These are phyloP conservation scores for Ornithoptera priamus DNA, from an alignment of 2,888 invertebrate species.

Conservation along the genomic window DNA sequence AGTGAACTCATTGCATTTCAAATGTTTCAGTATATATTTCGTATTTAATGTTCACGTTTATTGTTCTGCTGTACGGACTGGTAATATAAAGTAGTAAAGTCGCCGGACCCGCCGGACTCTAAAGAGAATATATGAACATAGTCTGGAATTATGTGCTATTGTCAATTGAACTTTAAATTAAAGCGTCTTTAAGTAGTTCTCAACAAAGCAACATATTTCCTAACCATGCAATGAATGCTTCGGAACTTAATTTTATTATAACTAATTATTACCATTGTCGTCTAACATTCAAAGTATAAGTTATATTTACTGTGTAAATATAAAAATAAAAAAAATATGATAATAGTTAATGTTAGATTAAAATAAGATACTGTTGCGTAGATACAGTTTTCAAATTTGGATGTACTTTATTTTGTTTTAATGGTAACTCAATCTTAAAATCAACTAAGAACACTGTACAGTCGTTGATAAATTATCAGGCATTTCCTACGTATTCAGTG, in stretches of 20 bases:
- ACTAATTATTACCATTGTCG: background rate
- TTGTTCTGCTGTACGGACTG: slow-evolving; percentile 1
- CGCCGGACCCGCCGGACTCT: background rate
- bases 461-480: too few relatives aligned
- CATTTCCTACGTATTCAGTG: too few relatives aligned
- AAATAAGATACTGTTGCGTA: too few relatives aligned
- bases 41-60: slow-evolving; percentile 1
- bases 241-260: background rate
- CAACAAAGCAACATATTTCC: background rate
- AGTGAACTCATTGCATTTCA: background rate
- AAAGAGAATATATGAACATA: slow-evolving; percentile 2
- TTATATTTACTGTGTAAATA: background rate
- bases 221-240: background rate
- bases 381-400: too few relatives aligned
- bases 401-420: too few relatives aligned
- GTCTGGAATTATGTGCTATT: background rate
- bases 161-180: background rate
- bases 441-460: too few relatives aligned
- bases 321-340: too few relatives aligned
- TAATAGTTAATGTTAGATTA: too few relatives aligned
- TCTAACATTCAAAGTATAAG: background rate
- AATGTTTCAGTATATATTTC: background rate
- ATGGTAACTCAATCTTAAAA: too few relatives aligned
- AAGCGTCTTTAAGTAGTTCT: background rate
- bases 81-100: slow-evolving; percentile 2